Conservation (phyloP, 2,797 vertebrate genomes). For the Poecile montanus region DNA sequence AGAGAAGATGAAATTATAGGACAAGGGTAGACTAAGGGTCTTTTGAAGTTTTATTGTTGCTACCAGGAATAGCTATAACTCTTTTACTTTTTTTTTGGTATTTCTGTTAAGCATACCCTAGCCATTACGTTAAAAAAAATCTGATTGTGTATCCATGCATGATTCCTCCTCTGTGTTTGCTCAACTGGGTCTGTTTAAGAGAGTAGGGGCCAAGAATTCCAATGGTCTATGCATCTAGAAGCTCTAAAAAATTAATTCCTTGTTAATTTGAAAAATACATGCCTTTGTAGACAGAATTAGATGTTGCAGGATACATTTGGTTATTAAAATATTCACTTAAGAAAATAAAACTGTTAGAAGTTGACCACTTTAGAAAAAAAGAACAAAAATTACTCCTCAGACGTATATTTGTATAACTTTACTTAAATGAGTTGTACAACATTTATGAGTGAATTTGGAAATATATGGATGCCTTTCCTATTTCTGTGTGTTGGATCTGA, state of each 20-base stretch:
- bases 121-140: slow-evolving; percentile 18
- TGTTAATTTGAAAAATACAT: background rate
- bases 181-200: background rate
- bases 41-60: slow-evolving; percentile 40
- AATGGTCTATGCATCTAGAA: background rate
- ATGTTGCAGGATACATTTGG: background rate
- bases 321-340: background rate
- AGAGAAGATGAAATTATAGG: background rate
- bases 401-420: background rate
- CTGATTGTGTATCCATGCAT: slow-evolving; percentile 9
- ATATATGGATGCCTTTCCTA: background rate
- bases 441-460: background rate
- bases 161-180: background rate
- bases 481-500: background rate
- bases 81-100: slow-evolving; percentile 40
- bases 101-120: slow-evolving; percentile 35
- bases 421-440: background rate
- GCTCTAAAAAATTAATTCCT: background rate
- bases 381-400: background rate
- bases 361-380: background rate
- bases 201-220: background rate
- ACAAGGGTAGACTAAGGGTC: background rate
- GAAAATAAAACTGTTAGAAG: background rate
- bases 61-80: slow-evolving; percentile 56
- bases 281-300: background rate